Base-by-base conservation (phyloP, 2,888 invertebrate genomes). In the Gymnosoma rotundatum region DNA sequence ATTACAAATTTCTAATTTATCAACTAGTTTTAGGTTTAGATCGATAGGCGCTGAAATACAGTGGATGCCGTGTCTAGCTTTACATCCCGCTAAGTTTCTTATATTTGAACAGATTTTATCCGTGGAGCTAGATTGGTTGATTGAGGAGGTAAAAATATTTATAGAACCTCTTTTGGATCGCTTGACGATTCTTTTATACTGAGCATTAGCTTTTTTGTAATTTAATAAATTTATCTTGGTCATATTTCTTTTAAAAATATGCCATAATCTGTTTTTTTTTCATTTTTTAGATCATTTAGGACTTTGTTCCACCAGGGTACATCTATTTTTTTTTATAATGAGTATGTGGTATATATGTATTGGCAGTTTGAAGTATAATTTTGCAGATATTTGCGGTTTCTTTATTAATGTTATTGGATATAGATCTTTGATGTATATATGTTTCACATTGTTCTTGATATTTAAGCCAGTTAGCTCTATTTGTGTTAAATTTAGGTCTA, bases 321-420 rank as follows among this genome's bases (percentile, higher is more conserved):
- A 25, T 7, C 3, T 8, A 32, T 36, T 2, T n/a, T 8, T n/a
- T 8, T 36, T 60, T 7, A 2, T n/a, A 36, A 8, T 7, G 36
- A n/a, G 4, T 25, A 2, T 60, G 36, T 2, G 60, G 36, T 3
- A 61, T 61, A 9, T 9, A 12, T 10, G 2, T 8, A 12, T 20
- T 61, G 1, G 38, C 18, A 18, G 42, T 10, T 4, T 63, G 32
- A 2, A 58, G 6, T 25, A 58, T 32, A n/a, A 10, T 58, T 60
- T 76, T 82, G 25, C 25, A 25, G 25, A 25, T 2, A 25, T 25
- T 25, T 25, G 25, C 25, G 25, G 25, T 25, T 25, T 25, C 70
- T n/a, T 72, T 72, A 38, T 82, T 76, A 14, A 82, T 10, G 32
- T 82, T 82, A 9, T 12, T n/a, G 0, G 21, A 3, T 45, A 50